Base-by-base conservation (phyloP, 1,140 invertebrate species). In the Brachionus paranguensis region DNA sequence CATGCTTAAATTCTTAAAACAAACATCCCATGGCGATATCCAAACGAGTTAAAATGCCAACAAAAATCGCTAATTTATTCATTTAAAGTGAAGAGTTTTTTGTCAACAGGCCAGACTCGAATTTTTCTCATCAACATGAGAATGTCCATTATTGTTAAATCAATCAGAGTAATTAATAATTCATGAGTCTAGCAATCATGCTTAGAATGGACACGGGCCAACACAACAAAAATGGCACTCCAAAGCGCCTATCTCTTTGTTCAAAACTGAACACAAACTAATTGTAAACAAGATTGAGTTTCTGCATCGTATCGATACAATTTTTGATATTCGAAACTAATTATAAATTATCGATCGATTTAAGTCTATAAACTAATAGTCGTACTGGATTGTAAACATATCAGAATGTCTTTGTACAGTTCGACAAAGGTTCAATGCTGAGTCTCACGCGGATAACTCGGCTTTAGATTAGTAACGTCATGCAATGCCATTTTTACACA, bases 331-430 rank as follows among this genome's bases (percentile, higher is more conserved):
- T 68, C 65, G 65, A 68, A 33, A 33, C 65, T 68, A 68, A 68
- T 68, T 68, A 17, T 68, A 68, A 41, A 68, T 68, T 68, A 68
- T 68, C 65, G 65, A 68, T 68, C 17, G 33, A 68, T 68, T 68
- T 68, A 68, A 68, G 65, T 68, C 65, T 68, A 68, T 68, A 68
- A 68, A 68, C 65, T 68, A 68, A 68, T 68, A 68, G 65, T 68
- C n/a, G 33, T 7, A 5, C 65, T n/a, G 33, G n/a, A 68, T 68
- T 33, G 33, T 68, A 68, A 68, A 68, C 27, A 33, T 68, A n/a
- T 6, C 27, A 68, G 6, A 33, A 68, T 33, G 27, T 68, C 12
- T 68, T 41, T 68, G 33, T 33, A 33, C 24, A 24, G 6, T 29
- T 68, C 33, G 65, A n/a, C 33, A 33, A 41, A 33, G 65, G 27